phyloP scores from a whole-genome alignment of 2,888 invertebrate species.

The Nemoura dubitans region DNA sequence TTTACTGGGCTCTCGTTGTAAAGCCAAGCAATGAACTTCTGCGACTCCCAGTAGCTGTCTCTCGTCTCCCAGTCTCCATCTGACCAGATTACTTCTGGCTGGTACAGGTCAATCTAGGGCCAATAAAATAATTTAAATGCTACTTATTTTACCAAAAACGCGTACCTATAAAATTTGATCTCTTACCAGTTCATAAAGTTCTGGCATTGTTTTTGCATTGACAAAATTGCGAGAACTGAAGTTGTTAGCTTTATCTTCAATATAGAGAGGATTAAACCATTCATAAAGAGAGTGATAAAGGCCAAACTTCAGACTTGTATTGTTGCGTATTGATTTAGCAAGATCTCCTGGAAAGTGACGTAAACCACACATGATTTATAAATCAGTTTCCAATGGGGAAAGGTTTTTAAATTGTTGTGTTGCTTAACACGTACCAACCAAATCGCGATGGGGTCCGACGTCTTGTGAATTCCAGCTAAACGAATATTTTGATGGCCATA shows the following conservation, averaged over 20 bases:
- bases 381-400: not conserved
- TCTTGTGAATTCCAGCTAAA: constrained; percentile 88
- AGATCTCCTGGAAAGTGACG: constrained; percentile 68
- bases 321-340: constrained; percentile 70
- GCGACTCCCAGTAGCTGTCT: constrained; percentile 84
- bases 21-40: constrained; percentile 88
- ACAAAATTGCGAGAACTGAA: constrained; percentile 75
- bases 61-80: constrained; percentile 95
- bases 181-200: constrained; percentile 77
- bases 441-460: constrained; percentile 78
- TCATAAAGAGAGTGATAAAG: constrained; percentile 87
- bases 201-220: constrained; percentile 76
- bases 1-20: constrained; percentile 92
- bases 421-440: constrained; percentile 66
- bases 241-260: constrained; percentile 71
- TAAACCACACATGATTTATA: not conserved
- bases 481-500: constrained; percentile 83
- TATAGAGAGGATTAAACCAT: constrained; percentile 87
- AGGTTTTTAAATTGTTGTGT: not conserved
- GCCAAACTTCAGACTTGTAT: constrained; percentile 77
- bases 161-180: too few species aligned
- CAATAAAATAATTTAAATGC: constrained; percentile 20
- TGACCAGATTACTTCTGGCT: constrained; percentile 84
- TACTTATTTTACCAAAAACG: too few species aligned
- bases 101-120: constrained; percentile 58